These are phyloP conservation scores for Drosophila pruinosa DNA, from an alignment of 1,140 invertebrate genomes.

Conservation along the genomic window DNA sequence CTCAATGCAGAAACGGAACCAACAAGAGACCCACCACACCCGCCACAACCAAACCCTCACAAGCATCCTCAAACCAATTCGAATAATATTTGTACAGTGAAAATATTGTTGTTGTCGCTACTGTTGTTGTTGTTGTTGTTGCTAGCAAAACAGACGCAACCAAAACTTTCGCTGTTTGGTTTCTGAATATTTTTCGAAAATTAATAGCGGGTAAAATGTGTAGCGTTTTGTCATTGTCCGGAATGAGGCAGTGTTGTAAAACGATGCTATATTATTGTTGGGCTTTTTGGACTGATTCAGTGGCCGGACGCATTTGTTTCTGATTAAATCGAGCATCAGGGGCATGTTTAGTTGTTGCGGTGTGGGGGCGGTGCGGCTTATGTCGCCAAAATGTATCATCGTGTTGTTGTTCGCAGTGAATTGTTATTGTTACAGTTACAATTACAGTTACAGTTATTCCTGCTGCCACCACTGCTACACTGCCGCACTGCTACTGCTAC, in stretches of 20 bases:
- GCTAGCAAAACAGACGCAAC: slow-evolving; percentile 21
- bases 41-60: neutral
- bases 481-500: neutral
- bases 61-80: slow-evolving; percentile 16
- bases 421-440: slow-evolving; percentile 23
- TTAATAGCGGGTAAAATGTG: slow-evolving; percentile 72
- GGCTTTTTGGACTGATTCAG: slow-evolving; percentile 15
- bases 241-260: neutral
- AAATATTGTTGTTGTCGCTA: slow-evolving; percentile 32
- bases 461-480: neutral
- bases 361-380: slow-evolving; percentile 5
- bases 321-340: slow-evolving; percentile 66
- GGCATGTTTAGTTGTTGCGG: slow-evolving; percentile 59
- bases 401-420: slow-evolving; percentile 6
- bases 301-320: slow-evolving; percentile 69
- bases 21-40: neutral
- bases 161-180: slow-evolving; percentile 45
- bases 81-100: slow-evolving; percentile 50
- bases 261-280: neutral
- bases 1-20: slow-evolving; percentile 27
- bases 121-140: slow-evolving; percentile 17
- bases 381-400: slow-evolving; percentile 26
- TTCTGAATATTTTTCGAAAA: slow-evolving; percentile 63
- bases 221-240: slow-evolving; percentile 68
- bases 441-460: slow-evolving; percentile 12